Conservation (phyloP, 2,797 vertebrate species). For the Alouatta caraya region DNA sequence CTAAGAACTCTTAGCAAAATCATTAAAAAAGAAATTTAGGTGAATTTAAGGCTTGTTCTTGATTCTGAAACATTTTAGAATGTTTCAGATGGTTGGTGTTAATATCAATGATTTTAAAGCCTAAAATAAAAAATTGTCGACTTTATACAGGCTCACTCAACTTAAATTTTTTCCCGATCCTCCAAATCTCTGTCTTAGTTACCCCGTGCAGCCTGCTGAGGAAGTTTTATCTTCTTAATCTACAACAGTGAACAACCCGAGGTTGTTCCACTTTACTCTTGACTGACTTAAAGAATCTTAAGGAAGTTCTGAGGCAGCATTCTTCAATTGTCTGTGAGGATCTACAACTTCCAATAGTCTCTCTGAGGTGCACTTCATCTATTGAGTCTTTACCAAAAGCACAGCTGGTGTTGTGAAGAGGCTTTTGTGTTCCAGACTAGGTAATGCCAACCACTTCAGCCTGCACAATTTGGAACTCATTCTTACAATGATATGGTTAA, state of each 20-base stretch:
- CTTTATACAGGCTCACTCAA: not conserved
- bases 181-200: not conserved
- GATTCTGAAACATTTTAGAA: not conserved
- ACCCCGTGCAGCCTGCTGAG: not conserved
- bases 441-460: not conserved
- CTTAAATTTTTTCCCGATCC: not conserved
- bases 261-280: not conserved
- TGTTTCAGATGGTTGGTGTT: not conserved
- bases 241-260: not conserved
- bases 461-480: not conserved
- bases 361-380: not conserved
- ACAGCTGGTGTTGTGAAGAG: not conserved
- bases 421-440: not conserved
- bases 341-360: not conserved
- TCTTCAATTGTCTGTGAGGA: not conserved
- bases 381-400: not conserved
- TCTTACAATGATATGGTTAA: not conserved
- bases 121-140: not conserved
- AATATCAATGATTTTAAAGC: not conserved
- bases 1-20: not conserved
- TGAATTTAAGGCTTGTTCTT: not conserved
- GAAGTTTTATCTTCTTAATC: not conserved
- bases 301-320: not conserved
- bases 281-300: not conserved
- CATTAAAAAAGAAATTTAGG: not conserved